A percentile compares a stretch with the other conserved stretches of the same genome.
phyloP scores from a whole-genome alignment of 2,113 vertebrate genomes.

The Gadus chalcogrammus region DNA sequence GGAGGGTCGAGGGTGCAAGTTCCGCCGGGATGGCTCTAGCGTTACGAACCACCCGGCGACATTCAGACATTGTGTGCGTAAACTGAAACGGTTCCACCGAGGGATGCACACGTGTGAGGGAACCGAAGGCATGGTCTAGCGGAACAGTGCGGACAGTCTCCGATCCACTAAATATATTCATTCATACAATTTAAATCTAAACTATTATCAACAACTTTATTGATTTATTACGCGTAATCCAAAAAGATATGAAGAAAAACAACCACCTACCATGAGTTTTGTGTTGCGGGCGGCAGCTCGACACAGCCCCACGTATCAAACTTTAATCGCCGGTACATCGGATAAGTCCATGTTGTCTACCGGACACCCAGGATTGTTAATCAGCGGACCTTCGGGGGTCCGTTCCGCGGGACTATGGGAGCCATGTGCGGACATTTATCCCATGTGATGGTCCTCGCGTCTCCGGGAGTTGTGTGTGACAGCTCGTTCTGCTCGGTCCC shows the following conservation, averaged over 20 bases:
- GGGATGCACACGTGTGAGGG: too few species aligned
- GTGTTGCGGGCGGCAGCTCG: conserved; percentile 30
- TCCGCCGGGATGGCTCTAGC: too few species aligned
- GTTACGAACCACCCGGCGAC: too few species aligned
- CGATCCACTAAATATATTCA: too few species aligned
- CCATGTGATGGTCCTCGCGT: not conserved
- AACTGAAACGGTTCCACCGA: too few species aligned
- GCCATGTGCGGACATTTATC: not conserved
- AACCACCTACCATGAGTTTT: conserved; percentile 53
- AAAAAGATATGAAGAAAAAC: not conserved
- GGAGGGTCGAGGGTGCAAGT: too few species aligned
- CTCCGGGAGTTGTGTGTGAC: conserved; percentile 32
- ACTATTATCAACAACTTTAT: too few species aligned
- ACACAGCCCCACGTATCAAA: conserved; percentile 35
- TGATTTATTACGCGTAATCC: too few species aligned
- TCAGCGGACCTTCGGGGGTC: not conserved
- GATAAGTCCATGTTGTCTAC: conserved; percentile 37
- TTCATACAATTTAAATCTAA: too few species aligned
- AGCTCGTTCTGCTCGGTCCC: conserved; percentile 16
- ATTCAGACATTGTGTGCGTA: too few species aligned
- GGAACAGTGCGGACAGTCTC: too few species aligned
- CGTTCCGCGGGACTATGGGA: conserved; percentile 1
- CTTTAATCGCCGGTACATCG: conserved; percentile 29
- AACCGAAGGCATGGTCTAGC: too few species aligned
- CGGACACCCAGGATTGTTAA: conserved; percentile 11